Evolutionary conservation across 2,888 invertebrate species (phyloP), one percentile per base, ranked within the genome.

Genomic region (Chrysodeixis includens): DNA sequence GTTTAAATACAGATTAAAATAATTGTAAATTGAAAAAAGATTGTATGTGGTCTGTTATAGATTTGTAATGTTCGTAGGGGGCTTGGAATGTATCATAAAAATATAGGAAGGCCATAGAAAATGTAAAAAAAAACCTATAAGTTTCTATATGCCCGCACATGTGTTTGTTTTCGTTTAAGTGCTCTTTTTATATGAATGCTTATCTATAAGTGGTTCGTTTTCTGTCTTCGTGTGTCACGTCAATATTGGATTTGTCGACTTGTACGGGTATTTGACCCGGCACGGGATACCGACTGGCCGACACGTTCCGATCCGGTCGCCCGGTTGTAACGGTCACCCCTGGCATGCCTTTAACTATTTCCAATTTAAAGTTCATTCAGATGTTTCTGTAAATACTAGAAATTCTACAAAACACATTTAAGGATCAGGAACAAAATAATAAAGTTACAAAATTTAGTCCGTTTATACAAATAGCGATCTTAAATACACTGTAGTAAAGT

Each of bases 291-390:
- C 5, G 40, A 1, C 14, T n/a, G 40, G 40, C 1, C n/a, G n/a
- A 40, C 40, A n/a, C 40, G 40, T 40, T 40, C 40, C 40, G 40
- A 40, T n/a, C 40, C 40, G 40, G 40, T 6, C n/a, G 14, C 4
- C 35, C 35, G 40, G n/a, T 7, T 40, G 40, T 40, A 40, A 40
- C 40, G 40, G 40, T 6, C 40, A 40, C n/a, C 40, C 40, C n/a
- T 6, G 40, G 40, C 40, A 40, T 40, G 6, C n/a, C n/a, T 35
- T 14, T n/a, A 40, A 40, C 40, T 40, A 40, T 40, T 40, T 40
- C 7, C 40, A 40, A 49, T 49, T 49, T 49, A 49, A 20, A 49
- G 20, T 49, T 49, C 40, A 40, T 40, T 40, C 40, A 10, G 16
- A 20, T 18, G 18, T 10, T 49, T 49, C 46, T 18, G 18, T 49